Base-by-base conservation (phyloP, 2,113 vertebrate species). In the Pygathrix nemaeus region DNA sequence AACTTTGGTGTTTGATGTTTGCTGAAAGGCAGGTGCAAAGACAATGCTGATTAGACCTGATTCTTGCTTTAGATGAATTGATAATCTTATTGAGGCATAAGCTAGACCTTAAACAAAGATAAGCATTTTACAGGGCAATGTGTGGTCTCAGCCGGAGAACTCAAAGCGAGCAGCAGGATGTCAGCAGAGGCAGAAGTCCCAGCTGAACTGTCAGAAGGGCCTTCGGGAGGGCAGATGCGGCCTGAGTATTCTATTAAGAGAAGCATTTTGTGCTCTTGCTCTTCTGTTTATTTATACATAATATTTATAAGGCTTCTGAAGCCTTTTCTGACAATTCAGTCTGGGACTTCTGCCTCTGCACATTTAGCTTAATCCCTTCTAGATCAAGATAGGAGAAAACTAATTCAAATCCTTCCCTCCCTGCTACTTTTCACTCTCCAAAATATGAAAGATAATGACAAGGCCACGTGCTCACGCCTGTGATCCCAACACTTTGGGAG, bases 321-420 rank as follows among this genome's bases (percentile, higher is more conserved):
- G 61, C 61, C 61, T 64, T 64, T 64, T 30, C 61, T 64, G 27
- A 64, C 61, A 30, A 2, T 64, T 30, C 61, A 64, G 61, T 12
- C 61, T 64, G 61, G 61, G 61, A 64, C 61, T 64, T 64, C 61
- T 64, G 27, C 61, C 61, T 66, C 25, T 30, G 18, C 20, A 75
- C 17, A 64, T 81, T 66, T 72, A 38, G 76, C 48, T 73, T 48
- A 45, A 87, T 64, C 30, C 48, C 73, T 93, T 94, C 75, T 88
- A 55, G 25, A 68, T 12, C 72, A 93, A 94, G 40, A 83, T 5
- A 20, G 30, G 8, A 90, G 25, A 55, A 59, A n/a, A 96, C 21
- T 21, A 92, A 82, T 93, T 96, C 25, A 92, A 59, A 93, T 73
- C 48, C 23, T 66, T 93, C 80, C 38, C 68, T 64, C 61, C 52